Base-by-base conservation (phyloP, 1,140 invertebrate species). In the Pomacea maculata region DNA sequence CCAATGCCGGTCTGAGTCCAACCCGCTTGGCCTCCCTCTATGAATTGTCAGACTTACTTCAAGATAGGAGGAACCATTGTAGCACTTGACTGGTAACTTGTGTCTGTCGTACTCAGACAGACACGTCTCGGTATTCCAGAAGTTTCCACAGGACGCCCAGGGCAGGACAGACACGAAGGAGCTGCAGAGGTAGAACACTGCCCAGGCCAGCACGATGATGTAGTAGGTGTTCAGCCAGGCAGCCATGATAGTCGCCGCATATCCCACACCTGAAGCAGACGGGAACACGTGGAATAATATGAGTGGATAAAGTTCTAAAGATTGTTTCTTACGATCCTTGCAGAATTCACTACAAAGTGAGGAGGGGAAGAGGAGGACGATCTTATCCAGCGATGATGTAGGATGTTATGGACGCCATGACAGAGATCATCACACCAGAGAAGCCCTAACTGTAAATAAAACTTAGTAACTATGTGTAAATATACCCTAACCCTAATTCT, bases 221-320 rank as follows among this genome's bases (percentile, higher is more conserved):
- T 99, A 99, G 92, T 99, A 99, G 52, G 98, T 95, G 90, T 99
- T 99, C 93, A 99, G 96, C 98, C 98, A 99, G 88, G 97, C 98
- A 0, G 98, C 98, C 96, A 99, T 99, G 8, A 99, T 97, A 3
- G 97, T 97, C 1, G 98, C 97, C 7, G 97, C 98, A 91, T 99
- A 99, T 12, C 98, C 98, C 84, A 99, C 98, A 86, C 98, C 96
- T 97, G 87, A 29, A 93, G 90, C 82, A 79, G 85, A 83, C 14
- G 70, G n/a, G 34, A 79, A 75, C 29, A 73, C 12, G 45, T 14
- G 76, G 29, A 19, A 73, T 17, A 73, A 25, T 52, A 45, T 1
- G 34, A 1, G 34, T 45, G 6, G 34, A 45, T 45, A 45, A 45
- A 45, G 34, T 45, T 45, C 34, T 45, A 45, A 45, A 45, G 34